phyloP scores from a whole-genome alignment of 2,113 vertebrate genomes.

The Hippocampus guttulatus region DNA sequence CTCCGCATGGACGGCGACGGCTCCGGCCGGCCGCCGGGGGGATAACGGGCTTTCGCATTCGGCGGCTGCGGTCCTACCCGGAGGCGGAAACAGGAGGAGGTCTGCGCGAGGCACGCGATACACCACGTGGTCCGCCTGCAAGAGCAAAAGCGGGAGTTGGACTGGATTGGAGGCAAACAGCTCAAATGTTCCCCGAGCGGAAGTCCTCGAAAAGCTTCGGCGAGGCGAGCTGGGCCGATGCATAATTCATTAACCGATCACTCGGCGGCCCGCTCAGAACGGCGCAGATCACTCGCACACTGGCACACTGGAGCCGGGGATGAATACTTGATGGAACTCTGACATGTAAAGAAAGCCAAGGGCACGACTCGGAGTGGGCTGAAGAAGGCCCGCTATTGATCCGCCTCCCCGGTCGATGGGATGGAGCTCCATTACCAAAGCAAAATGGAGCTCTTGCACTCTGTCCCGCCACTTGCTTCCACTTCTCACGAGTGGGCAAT shows the following conservation, averaged over 20 bases:
- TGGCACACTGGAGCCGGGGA: conserved; percentile 48
- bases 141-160: not conserved
- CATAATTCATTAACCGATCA: conserved; percentile 58
- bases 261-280: conserved; percentile 41
- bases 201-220: conserved; percentile 1
- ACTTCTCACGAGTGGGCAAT: not conserved
- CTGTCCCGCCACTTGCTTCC: conserved; percentile 11
- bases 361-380: conserved; percentile 26
- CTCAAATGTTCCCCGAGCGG: not conserved
- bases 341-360: conserved; percentile 27
- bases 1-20: too few relatives aligned
- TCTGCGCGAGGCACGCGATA: conserved; percentile 60
- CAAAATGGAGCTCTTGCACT: conserved; percentile 33
- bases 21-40: not conserved
- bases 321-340: conserved; percentile 75
- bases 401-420: conserved; percentile 45
- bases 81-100: conserved; percentile 48
- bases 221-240: conserved; percentile 35
- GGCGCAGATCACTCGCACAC: conserved; percentile 38
- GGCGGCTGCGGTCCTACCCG: conserved; percentile 53
- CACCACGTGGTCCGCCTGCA: conserved; percentile 63
- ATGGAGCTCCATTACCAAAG: conserved; percentile 56
- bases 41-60: not conserved
- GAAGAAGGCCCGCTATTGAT: conserved; percentile 59
- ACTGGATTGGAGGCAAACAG: not conserved